A percentile compares a stretch with the other conserved stretches of the same genome.
Evolutionary conservation across 2,888 invertebrate species (phyloP).

Genomic region (Synanthedon andrenaeformis): DNA sequence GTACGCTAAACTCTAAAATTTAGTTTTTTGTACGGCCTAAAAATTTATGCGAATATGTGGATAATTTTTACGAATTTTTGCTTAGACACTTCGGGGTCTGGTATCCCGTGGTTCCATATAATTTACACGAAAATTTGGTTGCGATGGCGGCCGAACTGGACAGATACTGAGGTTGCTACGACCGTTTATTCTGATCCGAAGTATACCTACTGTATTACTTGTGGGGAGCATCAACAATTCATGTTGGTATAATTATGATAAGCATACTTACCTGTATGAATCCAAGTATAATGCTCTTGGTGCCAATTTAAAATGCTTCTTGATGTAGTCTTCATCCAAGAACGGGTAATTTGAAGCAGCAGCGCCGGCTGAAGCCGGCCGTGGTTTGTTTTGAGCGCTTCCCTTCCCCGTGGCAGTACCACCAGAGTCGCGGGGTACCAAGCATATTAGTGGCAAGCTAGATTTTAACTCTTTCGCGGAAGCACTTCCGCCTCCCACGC

Average conservation of each 20-base stretch:
- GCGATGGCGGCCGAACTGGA: too few relatives aligned
- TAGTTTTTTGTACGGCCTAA: too few relatives aligned
- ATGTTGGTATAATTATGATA: not conserved
- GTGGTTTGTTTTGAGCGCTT: constrained; percentile 9
- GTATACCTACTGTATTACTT: too few relatives aligned
- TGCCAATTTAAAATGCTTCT: constrained; percentile 48
- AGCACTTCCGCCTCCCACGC: constrained; percentile 9
- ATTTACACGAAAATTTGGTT: too few relatives aligned
- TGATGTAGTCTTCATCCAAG: constrained; percentile 46
- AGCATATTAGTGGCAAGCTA: constrained; percentile 44
- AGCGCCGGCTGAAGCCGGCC: constrained; percentile 11
- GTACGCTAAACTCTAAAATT: too few relatives aligned
- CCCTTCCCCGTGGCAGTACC: constrained; percentile 2
- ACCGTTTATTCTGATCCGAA: too few relatives aligned
- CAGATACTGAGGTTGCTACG: too few relatives aligned
- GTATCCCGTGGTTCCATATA: too few relatives aligned
- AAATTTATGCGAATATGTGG: too few relatives aligned
- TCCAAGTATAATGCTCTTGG: constrained; percentile 47
- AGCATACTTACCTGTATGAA: constrained; percentile 30
- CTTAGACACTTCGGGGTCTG: too few relatives aligned
- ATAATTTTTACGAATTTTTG: too few relatives aligned
- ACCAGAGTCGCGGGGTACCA: constrained; percentile 41
- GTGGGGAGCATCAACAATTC: not conserved
- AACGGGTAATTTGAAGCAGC: constrained; percentile 26
- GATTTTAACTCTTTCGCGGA: constrained; percentile 8